phyloP scores from a whole-genome alignment of 2,113 vertebrate species.

The Prionailurus viverrinus region DNA sequence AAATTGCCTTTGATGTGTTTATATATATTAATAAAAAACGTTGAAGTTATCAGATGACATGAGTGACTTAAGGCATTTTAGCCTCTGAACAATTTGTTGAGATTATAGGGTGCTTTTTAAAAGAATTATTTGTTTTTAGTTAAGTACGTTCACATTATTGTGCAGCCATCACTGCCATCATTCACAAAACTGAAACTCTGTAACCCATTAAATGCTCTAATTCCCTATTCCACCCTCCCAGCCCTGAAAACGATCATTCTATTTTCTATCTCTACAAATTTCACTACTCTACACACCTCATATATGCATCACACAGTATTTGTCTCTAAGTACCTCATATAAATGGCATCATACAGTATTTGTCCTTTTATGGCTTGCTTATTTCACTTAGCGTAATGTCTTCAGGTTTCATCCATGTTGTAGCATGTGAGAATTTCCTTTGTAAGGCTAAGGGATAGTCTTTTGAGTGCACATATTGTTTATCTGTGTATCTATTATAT shows the following conservation, averaged over 20 bases:
- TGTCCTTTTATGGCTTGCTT: neutral
- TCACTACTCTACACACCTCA: neutral
- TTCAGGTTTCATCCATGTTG: neutral
- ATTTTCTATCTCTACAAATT: neutral
- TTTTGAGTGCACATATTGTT: neutral
- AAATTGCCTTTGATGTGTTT: neutral
- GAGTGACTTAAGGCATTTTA: neutral
- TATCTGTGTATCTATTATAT: neutral
- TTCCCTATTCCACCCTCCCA: neutral
- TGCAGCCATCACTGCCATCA: neutral
- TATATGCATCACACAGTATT: neutral
- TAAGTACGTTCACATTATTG: neutral
- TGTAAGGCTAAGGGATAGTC: neutral
- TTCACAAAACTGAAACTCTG: neutral
- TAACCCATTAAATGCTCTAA: neutral
- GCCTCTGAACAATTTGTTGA: conserved; percentile 2
- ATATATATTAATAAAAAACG: neutral
- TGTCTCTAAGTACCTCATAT: neutral
- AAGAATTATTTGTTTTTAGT: neutral
- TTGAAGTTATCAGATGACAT: neutral
- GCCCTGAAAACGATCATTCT: neutral
- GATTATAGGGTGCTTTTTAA: neutral
- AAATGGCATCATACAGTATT: neutral
- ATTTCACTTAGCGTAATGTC: neutral
- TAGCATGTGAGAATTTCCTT: neutral